Percentiles rank a stretch among this genome's conserved stretches.
phyloP scores from a whole-genome alignment of 2,888 invertebrate species.

The Stenurella melanura region DNA sequence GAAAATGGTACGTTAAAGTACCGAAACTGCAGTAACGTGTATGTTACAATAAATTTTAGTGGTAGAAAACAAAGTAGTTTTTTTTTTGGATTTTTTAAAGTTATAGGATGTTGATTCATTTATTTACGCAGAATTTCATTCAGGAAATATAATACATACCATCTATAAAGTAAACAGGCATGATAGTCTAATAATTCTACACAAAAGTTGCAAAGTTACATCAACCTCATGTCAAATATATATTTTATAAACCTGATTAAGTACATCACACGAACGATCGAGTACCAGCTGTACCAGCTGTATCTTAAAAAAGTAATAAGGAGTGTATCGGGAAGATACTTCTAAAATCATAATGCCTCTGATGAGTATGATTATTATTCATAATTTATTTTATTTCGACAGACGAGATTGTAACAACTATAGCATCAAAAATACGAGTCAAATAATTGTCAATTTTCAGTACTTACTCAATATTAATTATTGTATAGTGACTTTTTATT shows the following conservation, averaged over 20 bases:
- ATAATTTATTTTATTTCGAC: conserved; percentile 17
- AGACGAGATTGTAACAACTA: too few species aligned
- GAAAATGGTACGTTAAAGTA: too few species aligned
- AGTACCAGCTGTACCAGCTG: conserved; percentile 20
- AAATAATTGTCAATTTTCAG: too few species aligned
- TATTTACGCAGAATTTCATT: too few species aligned
- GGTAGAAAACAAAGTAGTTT: too few species aligned
- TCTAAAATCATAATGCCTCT: conserved; percentile 8
- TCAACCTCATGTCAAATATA: background rate
- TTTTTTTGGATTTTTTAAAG: too few species aligned
- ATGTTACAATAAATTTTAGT: too few species aligned
- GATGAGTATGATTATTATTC: conserved; percentile 7
- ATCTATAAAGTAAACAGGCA: background rate
- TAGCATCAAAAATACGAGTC: too few species aligned
- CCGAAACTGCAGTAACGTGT: too few species aligned
- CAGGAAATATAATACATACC: background rate
- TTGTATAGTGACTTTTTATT: too few species aligned
- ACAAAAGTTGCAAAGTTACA: background rate
- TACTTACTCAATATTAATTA: too few species aligned
- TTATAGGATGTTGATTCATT: too few species aligned
- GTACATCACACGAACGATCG: conserved; percentile 21
- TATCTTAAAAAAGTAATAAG: conserved; percentile 8
- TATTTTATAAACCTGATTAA: conserved; percentile 22
- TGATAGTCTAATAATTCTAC: background rate
- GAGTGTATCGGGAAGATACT: background rate